Evolutionary conservation across 2,797 vertebrate genomes (phyloP).

Genomic region (Cuculus canorus): DNA sequence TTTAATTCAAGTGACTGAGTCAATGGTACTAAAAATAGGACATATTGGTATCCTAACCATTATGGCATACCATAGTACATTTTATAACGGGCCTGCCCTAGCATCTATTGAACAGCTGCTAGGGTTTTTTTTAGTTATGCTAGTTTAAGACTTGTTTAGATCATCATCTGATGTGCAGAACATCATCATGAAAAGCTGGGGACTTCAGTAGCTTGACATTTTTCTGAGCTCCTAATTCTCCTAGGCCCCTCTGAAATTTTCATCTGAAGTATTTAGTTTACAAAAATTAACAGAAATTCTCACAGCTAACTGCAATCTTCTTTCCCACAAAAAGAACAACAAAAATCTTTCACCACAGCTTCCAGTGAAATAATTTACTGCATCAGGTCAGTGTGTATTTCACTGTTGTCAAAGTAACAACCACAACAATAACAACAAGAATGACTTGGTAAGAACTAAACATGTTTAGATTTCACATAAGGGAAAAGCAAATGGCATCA

Average conservation of each 20-base stretch:
- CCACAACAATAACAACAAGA: not conserved
- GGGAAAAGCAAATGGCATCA: not conserved
- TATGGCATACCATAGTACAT: constrained; percentile 73
- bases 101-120: constrained; percentile 72
- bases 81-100: constrained; percentile 71
- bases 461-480: not conserved
- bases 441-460: not conserved
- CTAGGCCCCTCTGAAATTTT: not conserved
- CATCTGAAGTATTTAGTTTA: not conserved
- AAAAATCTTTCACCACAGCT: not conserved
- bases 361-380: not conserved
- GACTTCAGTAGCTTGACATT: not conserved
- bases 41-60: constrained; percentile 62
- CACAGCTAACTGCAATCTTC: not conserved
- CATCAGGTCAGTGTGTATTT: not conserved
- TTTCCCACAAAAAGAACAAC: not conserved
- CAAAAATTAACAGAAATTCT: not conserved
- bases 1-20: constrained; percentile 63
- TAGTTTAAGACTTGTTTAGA: constrained; percentile 54
- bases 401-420: constrained; percentile 2
- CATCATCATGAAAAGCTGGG: not conserved
- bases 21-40: constrained; percentile 71
- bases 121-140: constrained; percentile 54
- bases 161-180: constrained; percentile 23
- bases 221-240: not conserved